Evolutionary conservation across 2,888 invertebrate genomes (phyloP).

Genomic region (Antitype chi): DNA sequence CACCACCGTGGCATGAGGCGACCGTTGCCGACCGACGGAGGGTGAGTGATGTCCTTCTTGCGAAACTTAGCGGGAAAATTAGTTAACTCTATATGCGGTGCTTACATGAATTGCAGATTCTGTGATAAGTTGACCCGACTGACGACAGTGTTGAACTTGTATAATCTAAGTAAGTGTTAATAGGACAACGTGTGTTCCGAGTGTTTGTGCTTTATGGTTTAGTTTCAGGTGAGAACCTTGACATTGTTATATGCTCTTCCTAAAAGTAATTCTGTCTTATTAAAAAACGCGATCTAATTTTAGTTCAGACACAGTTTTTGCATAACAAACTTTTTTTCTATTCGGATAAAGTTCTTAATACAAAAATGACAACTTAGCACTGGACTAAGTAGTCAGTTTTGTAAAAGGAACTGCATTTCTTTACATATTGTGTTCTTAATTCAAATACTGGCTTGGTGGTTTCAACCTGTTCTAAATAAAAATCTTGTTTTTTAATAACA

Average conservation of each 20-base stretch:
- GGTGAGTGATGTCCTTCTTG: constrained; percentile 48
- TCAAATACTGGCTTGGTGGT: too few relatives aligned
- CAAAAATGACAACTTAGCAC: too few relatives aligned
- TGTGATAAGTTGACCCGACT: constrained; percentile 55
- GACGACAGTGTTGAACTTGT: constrained; percentile 48
- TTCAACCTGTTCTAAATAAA: too few relatives aligned
- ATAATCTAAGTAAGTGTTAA: constrained; percentile 51
- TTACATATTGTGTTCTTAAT: too few relatives aligned
- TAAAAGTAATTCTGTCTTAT: too few relatives aligned
- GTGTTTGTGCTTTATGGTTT: constrained; percentile 10
- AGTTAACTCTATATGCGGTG: constrained; percentile 50
- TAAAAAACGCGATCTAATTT: too few relatives aligned
- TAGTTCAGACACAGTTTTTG: too few relatives aligned
- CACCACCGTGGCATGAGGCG: constrained; percentile 38
- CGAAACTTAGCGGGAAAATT: constrained; percentile 52
- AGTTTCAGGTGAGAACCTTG: constrained; percentile 12
- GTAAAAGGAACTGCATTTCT: too few relatives aligned
- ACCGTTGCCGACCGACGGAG: constrained; percentile 22
- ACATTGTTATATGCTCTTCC: background rate
- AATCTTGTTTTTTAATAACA: too few relatives aligned
- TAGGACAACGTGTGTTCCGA: constrained; percentile 3
- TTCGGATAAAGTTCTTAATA: too few relatives aligned
- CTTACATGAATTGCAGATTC: constrained; percentile 59
- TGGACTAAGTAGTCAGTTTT: too few relatives aligned
- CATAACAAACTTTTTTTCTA: too few relatives aligned